These are phyloP conservation scores for Stegodyphus dumicola DNA, from an alignment of 1,140 invertebrate species.

Conservation along the genomic window DNA sequence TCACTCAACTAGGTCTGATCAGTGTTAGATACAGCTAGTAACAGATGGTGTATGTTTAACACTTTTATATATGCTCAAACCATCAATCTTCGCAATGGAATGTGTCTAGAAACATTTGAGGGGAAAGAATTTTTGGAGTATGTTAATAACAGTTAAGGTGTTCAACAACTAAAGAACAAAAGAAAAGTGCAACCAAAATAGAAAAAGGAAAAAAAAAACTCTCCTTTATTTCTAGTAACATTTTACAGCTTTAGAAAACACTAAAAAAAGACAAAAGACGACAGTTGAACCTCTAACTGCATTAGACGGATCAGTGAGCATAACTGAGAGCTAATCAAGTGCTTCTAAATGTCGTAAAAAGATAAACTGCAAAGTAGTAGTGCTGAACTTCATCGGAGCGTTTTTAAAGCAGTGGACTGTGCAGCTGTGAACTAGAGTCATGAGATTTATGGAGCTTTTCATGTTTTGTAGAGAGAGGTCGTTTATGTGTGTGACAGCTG, in stretches of 20 bases:
- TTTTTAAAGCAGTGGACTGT: constrained; percentile 46
- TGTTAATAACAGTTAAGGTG: no score
- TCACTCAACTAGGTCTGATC: no score
- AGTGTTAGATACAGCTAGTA: no score
- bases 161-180: no score
- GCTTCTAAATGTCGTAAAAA: constrained; percentile 47
- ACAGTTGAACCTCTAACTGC: constrained; percentile 40
- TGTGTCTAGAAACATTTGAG: no score
- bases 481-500: constrained; percentile 55
- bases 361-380: constrained; percentile 39
- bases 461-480: constrained; percentile 33
- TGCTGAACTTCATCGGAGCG: constrained; percentile 1
- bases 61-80: no score
- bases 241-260: background rate
- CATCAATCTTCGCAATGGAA: no score
- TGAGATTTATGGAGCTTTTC: constrained; percentile 47
- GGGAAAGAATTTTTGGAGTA: no score
- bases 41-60: background rate
- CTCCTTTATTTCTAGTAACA: background rate
- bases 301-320: constrained; percentile 41
- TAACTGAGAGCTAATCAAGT: constrained; percentile 49
- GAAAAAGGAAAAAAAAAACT: background rate
- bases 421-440: constrained; percentile 45
- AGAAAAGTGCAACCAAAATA: background rate
- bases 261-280: background rate